phyloP scores from a whole-genome alignment of 2,888 invertebrate genomes.

The Habrosyne pyritoides region DNA sequence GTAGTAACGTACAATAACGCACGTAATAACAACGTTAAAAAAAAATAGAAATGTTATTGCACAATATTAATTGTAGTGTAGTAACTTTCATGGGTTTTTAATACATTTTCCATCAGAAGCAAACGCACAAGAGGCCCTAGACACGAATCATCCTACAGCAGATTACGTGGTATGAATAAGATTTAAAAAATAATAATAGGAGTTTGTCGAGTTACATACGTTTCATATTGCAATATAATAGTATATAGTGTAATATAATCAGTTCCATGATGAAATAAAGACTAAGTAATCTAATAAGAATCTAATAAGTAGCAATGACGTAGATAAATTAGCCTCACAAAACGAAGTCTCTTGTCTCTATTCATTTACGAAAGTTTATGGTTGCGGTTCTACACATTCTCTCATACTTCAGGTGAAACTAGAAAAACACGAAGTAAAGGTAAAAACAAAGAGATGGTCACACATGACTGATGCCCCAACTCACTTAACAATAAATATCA shows the following conservation, averaged over 20 bases:
- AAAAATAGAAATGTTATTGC: constrained; percentile 42
- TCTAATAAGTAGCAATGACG: background rate
- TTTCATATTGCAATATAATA: background rate
- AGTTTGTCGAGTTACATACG: background rate
- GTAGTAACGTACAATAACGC: constrained; percentile 33
- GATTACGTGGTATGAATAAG: background rate
- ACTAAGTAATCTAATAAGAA: background rate
- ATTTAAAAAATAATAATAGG: background rate
- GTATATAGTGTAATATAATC: background rate
- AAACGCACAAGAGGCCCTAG: background rate
- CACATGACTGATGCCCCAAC: constrained; percentile 27
- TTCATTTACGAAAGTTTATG: background rate
- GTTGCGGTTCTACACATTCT: background rate
- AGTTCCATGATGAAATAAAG: background rate
- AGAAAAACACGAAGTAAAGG: background rate
- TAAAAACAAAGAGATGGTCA: constrained; percentile 14
- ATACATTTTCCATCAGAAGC: constrained; percentile 33
- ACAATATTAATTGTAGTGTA: constrained; percentile 37
- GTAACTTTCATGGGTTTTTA: constrained; percentile 43
- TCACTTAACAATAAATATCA: constrained; percentile 53
- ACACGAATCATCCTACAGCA: background rate
- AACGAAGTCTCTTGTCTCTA: background rate
- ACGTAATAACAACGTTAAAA: constrained; percentile 43
- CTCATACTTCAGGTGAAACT: background rate
- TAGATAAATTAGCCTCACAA: background rate